Conservation (phyloP, 1,140 invertebrate species). For the Pseudomyrmex gracilis region DNA sequence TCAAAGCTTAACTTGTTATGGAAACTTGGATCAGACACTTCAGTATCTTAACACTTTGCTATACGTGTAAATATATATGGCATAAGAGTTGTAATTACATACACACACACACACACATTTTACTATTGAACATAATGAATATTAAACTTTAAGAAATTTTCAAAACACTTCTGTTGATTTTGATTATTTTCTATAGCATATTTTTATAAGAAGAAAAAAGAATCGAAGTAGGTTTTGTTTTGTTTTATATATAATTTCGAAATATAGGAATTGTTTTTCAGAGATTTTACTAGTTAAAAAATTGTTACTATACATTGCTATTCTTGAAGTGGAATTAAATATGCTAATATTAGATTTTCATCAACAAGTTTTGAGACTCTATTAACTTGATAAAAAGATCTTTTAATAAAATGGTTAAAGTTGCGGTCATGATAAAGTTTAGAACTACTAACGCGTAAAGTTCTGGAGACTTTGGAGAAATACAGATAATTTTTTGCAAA, state of each 20-base stretch:
- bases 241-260: too few species aligned
- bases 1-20: constrained; percentile 47
- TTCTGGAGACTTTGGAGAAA: constrained; percentile 30
- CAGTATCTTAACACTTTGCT: background rate
- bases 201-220: background rate
- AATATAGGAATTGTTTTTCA: background rate
- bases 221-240: background rate
- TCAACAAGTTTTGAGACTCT: constrained; percentile 41
- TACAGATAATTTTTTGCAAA: constrained; percentile 54
- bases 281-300: background rate
- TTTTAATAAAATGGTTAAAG: constrained; percentile 62
- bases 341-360: constrained; percentile 14
- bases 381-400: constrained; percentile 56
- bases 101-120: too few species aligned
- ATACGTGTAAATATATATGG: background rate
- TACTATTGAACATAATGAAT: background rate
- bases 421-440: constrained; percentile 46
- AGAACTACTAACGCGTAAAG: constrained; percentile 53
- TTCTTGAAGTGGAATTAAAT: constrained; percentile 41
- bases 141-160: background rate
- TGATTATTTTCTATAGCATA: background rate
- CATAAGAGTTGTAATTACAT: background rate
- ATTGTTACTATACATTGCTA: background rate
- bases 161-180: background rate
- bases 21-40: constrained; percentile 14